phyloP scores from a whole-genome alignment of 2,888 invertebrate genomes.

The Lochmaea crataegi region DNA sequence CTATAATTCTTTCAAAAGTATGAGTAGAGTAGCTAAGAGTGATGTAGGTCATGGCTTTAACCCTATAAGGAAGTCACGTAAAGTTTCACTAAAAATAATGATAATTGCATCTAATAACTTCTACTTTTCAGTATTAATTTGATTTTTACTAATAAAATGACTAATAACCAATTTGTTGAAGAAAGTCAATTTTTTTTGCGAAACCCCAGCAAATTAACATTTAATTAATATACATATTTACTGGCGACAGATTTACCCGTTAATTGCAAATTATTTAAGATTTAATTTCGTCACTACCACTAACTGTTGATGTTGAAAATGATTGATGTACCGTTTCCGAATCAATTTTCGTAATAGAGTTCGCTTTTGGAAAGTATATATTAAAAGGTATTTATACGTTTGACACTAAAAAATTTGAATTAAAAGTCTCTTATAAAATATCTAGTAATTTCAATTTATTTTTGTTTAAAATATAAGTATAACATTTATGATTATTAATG shows the following conservation, averaged over 20 bases:
- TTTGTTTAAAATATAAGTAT: no score
- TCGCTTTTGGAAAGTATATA: constrained; percentile 24
- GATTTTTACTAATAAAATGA: constrained; percentile 3
- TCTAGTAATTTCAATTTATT: no score
- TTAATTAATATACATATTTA: constrained; percentile 3
- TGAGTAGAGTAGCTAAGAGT: background rate
- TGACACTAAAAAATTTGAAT: background rate
- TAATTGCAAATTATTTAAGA: constrained; percentile 4
- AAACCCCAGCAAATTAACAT: background rate
- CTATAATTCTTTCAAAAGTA: no score
- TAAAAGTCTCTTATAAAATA: no score
- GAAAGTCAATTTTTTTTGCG: constrained; percentile 31
- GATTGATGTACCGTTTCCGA: constrained; percentile 25
- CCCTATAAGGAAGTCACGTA: background rate
- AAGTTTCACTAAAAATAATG: background rate
- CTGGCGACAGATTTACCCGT: constrained; percentile 7
- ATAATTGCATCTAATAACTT: constrained; percentile 7
- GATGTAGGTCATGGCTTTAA: background rate
- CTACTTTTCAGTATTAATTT: background rate
- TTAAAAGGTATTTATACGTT: background rate
- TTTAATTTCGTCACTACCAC: background rate
- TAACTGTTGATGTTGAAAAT: constrained; percentile 10
- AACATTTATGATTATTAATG: no score
- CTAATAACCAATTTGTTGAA: constrained; percentile 38
- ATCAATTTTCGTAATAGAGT: constrained; percentile 20